phyloP scores from a whole-genome alignment of 1,140 invertebrate species.

The Lepidurus packardi region DNA sequence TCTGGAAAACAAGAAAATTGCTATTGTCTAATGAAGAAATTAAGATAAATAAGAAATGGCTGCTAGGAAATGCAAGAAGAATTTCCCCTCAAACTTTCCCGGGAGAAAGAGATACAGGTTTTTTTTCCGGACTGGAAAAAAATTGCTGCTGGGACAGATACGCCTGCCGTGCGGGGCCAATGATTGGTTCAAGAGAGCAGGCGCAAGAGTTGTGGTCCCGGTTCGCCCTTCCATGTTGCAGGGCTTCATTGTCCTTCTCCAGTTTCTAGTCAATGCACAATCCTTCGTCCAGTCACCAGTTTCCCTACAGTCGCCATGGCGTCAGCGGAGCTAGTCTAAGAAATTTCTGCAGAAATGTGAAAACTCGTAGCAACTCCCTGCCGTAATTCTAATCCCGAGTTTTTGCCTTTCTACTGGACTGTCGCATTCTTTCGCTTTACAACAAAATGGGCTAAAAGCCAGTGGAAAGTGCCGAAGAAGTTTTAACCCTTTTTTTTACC shows the following conservation, averaged over 20 bases:
- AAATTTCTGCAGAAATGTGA: neutral
- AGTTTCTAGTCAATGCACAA: neutral
- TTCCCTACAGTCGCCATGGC: neutral
- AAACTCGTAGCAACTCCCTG: neutral
- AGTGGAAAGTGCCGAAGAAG: neutral
- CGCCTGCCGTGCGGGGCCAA: neutral
- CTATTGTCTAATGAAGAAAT: neutral
- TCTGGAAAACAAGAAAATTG: neutral
- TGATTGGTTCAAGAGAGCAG: neutral
- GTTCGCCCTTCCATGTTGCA: neutral
- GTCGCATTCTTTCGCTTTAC: no score
- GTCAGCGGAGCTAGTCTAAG: neutral
- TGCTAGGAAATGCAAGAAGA: neutral
- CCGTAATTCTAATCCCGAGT: neutral
- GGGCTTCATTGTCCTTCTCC: neutral
- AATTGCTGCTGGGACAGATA: neutral
- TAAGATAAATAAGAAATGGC: constrained; percentile 3
- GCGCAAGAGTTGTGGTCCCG: neutral
- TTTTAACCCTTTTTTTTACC: neutral
- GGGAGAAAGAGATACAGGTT: neutral
- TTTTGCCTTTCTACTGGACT: neutral
- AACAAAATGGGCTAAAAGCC: neutral
- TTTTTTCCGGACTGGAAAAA: no score
- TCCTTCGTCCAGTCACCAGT: neutral
- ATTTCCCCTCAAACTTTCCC: neutral